Percentiles rank a stretch among this genome's conserved stretches.
These are phyloP conservation scores for Conger conger DNA, from an alignment of 2,113 vertebrate species.

Conservation along the genomic window DNA sequence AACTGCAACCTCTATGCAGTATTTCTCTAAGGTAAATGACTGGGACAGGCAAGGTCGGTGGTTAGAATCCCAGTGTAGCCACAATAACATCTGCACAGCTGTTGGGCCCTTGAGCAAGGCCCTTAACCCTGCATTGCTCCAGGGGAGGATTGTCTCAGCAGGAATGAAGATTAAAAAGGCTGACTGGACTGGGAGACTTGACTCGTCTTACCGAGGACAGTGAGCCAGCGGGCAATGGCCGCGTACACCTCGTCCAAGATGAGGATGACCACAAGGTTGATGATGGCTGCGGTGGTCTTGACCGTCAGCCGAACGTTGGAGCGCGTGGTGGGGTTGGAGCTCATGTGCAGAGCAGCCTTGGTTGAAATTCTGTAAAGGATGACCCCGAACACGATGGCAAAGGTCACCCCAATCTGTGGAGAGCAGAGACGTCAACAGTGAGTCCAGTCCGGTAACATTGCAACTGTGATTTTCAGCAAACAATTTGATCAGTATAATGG, in stretches of 20 bases:
- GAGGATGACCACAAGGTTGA: slow-evolving; percentile 96
- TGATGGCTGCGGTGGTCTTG: slow-evolving; percentile 93
- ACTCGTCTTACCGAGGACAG: slow-evolving; percentile 78
- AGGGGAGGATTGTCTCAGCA: too few species aligned
- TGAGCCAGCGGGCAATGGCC: slow-evolving; percentile 93
- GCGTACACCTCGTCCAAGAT: slow-evolving; percentile 95
- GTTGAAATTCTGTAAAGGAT: slow-evolving; percentile 96
- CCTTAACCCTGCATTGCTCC: too few species aligned
- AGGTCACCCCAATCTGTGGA: slow-evolving; percentile 87
- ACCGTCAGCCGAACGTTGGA: slow-evolving; percentile 88
- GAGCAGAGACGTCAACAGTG: neutral
- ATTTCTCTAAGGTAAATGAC: too few species aligned
- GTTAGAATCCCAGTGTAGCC: too few species aligned
- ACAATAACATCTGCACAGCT: too few species aligned
- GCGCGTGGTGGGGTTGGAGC: slow-evolving; percentile 81
- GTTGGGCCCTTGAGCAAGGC: too few species aligned
- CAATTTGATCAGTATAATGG: neutral
- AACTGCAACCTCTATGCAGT: too few species aligned
- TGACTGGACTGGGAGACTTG: neutral
- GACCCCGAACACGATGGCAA: slow-evolving; percentile 94
- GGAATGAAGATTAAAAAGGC: too few species aligned
- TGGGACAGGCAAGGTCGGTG: too few species aligned
- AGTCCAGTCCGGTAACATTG: neutral
- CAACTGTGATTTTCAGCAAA: neutral
- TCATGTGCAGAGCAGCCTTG: slow-evolving; percentile 90